Evolutionary conservation across 2,888 invertebrate genomes (phyloP), one percentile per base, ranked within the genome.

Genomic region (Agonopterix arenella): DNA sequence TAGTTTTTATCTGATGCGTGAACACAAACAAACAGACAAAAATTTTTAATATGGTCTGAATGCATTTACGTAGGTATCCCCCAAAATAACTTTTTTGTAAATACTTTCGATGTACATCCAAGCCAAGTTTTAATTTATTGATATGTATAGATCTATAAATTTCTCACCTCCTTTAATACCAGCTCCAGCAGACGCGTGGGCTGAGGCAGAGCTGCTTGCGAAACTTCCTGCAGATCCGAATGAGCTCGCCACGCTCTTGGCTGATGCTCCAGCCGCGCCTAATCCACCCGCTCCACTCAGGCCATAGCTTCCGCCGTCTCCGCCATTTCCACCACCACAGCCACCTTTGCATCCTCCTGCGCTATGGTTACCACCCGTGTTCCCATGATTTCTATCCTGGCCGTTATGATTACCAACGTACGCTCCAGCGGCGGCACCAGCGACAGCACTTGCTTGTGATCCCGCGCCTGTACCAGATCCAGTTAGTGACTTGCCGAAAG

Each of bases 151-250:
- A 13, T 2, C 13, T 13, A 13, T 13, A 13, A 2, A 28, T 28
- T 28, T 10, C 63, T 66, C 53, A 83, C 84, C 78, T 77, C 80
- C 82, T 80, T 84, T 84, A 38, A 73, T 72, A 45, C 66, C 67
- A 37, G 76, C 72, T 55, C 84, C 83, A 40, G 82, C 61, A 16
- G 77, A 68, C 13, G 84, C 76, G 48, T 84, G 80, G 4, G 84
- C 80, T 16, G 70, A 67, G n/a, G 84, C 78, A 28, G 80, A 76
- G 52, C 82, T 82, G 57, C 78, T 71, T n/a, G 84, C 74, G 49
- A 71, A 82, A 58, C 75, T 73, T 47, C 76, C 70, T 1, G 70
- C 65, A 4, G 62, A 55, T 49, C 63, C 61, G 8, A 57, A 56
- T 13, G 73, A 66, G 43, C 64, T 69, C 1, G 81, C 71, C n/a